A percentile compares a stretch with the other conserved stretches of the same genome.
phyloP scores from a whole-genome alignment of 2,888 invertebrate genomes.

The Acanthosepion lycidas region DNA sequence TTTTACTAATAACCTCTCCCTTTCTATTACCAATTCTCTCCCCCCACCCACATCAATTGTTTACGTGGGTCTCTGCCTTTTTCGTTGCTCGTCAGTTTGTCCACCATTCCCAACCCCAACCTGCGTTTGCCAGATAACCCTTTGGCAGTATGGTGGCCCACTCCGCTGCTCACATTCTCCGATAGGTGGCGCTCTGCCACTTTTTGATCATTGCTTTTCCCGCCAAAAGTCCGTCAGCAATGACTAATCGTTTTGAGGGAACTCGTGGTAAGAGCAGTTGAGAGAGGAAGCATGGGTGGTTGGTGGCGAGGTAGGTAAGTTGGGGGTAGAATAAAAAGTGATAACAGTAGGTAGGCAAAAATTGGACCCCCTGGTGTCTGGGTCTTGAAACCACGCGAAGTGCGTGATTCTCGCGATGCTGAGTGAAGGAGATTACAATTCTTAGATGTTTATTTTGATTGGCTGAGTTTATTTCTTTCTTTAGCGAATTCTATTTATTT shows the following conservation, averaged over 20 bases:
- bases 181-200: background rate
- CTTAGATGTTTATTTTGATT: background rate
- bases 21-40: too few species aligned
- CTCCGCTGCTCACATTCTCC: background rate
- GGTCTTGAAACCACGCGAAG: background rate
- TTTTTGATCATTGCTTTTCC: background rate
- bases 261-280: background rate
- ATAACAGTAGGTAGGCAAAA: background rate
- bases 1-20: too few species aligned
- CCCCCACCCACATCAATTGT: too few species aligned
- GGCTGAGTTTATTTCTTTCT: too few species aligned
- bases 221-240: background rate
- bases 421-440: background rate
- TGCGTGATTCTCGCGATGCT: background rate
- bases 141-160: background rate
- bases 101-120: background rate
- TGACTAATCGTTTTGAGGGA: background rate
- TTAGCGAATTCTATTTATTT: too few species aligned
- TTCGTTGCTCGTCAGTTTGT: too few species aligned
- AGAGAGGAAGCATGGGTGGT: background rate
- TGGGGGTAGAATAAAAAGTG: background rate
- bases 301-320: background rate
- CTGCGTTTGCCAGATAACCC: background rate
- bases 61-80: too few species aligned
- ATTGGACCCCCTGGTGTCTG: background rate